Conservation (phyloP, 2,113 vertebrate genomes). For the Halcyon senegalensis region DNA sequence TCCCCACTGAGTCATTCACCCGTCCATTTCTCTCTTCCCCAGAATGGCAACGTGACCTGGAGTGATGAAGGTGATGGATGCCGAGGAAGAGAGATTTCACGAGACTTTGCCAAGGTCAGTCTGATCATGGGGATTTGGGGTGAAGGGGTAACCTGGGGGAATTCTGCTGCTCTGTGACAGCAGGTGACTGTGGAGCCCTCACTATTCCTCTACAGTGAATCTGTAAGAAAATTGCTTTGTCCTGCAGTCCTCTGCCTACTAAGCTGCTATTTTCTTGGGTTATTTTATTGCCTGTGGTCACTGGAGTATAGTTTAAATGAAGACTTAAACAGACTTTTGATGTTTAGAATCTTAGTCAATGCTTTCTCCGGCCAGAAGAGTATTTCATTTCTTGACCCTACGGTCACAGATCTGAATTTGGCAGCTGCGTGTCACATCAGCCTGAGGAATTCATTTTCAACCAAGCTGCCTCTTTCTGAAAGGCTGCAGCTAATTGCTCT, state of each 20-base stretch:
- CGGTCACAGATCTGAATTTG: not conserved
- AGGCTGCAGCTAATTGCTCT: not conserved
- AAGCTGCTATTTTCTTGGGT: not conserved
- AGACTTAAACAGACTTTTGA: not conserved
- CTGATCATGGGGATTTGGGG: not conserved
- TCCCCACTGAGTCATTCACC: not conserved
- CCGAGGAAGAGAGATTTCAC: conserved; percentile 88
- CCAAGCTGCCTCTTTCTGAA: not conserved
- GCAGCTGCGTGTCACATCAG: not conserved
- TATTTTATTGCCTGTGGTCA: not conserved
- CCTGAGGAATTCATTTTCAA: not conserved
- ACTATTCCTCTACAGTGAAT: accelerated
- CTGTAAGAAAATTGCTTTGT: not conserved
- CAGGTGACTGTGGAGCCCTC: not conserved
- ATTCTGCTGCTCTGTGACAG: not conserved
- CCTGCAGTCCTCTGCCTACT: not conserved
- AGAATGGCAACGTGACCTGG: conserved; percentile 87
- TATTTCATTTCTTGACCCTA: not conserved
- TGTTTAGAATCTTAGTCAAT: not conserved
- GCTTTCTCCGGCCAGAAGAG: not conserved
- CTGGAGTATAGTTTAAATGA: not conserved
- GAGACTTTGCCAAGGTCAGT: conserved; percentile 94
- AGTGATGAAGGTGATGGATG: conserved; percentile 85
- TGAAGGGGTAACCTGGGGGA: not conserved
- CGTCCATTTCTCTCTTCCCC: not conserved